Evolutionary conservation across 2,113 vertebrate genomes (phyloP).

Genomic region (Orcinus orca): DNA sequence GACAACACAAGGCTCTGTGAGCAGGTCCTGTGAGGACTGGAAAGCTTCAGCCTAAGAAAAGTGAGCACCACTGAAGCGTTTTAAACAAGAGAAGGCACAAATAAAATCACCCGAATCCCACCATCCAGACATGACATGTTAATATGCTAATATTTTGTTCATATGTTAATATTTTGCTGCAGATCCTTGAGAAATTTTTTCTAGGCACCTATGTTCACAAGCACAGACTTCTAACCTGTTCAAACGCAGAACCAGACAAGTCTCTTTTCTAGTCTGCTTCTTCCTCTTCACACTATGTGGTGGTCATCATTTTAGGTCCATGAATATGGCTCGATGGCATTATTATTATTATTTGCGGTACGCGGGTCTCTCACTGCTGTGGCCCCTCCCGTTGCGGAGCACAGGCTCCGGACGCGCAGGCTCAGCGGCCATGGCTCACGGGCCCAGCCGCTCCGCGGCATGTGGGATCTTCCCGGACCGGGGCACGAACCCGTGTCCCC

Average conservation of each 20-base stretch:
- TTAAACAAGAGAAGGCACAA: neutral
- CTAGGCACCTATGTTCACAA: accelerated
- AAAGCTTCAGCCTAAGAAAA: neutral
- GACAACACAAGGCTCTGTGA: neutral
- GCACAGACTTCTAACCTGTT: neutral
- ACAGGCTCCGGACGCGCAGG: too few species aligned
- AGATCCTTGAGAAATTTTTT: neutral
- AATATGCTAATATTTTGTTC: too few species aligned
- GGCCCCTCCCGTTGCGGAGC: too few species aligned
- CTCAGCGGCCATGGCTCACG: too few species aligned
- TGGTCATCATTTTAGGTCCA: neutral
- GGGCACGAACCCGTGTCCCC: too few species aligned
- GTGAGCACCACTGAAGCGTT: neutral
- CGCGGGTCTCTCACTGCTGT: accelerated
- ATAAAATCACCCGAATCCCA: neutral
- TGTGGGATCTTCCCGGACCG: too few species aligned
- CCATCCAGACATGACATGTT: neutral
- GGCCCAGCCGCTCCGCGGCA: too few species aligned
- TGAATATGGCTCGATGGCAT: neutral
- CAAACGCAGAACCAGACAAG: accelerated
- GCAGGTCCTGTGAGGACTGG: neutral
- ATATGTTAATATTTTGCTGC: neutral
- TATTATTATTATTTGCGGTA: too few species aligned
- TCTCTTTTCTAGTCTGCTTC: neutral
- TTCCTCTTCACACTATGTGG: neutral